phyloP scores from a whole-genome alignment of 2,888 invertebrate genomes.

The Marronus borbonicus region DNA sequence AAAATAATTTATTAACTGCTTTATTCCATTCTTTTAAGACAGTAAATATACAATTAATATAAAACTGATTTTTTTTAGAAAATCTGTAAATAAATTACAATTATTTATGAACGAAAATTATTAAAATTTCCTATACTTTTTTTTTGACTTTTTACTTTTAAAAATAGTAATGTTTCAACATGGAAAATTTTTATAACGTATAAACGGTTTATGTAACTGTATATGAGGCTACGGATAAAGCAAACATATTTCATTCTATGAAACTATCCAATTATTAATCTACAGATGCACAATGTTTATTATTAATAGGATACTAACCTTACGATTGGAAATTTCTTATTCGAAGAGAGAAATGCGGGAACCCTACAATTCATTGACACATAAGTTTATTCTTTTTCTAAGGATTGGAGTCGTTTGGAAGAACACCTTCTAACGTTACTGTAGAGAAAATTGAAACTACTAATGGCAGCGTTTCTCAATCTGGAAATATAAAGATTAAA shows the following conservation, averaged over 20 bases:
- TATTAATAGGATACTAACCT: conserved; percentile 62
- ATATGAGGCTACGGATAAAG: neutral
- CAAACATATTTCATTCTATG: neutral
- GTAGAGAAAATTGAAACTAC: conserved; percentile 35
- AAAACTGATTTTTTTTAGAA: too few species aligned
- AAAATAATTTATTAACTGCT: too few species aligned
- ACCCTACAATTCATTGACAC: conserved; percentile 70
- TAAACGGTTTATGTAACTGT: conserved; percentile 11
- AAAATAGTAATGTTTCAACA: neutral
- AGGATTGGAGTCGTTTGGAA: conserved; percentile 4
- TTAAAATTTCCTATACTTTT: too few species aligned
- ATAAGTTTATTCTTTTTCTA: conserved; percentile 57
- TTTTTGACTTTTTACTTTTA: too few species aligned
- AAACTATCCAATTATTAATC: neutral
- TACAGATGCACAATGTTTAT: neutral
- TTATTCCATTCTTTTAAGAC: too few species aligned
- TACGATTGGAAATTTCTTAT: conserved; percentile 67
- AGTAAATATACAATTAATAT: too few species aligned
- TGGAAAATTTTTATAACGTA: neutral
- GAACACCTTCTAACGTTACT: conserved; percentile 15
- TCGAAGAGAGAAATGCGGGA: conserved; percentile 64
- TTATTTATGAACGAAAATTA: too few species aligned
- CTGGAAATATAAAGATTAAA: conserved; percentile 46
- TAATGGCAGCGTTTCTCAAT: neutral
- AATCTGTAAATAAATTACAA: too few species aligned